Base-by-base conservation (phyloP, 2,113 vertebrate genomes). In the Eulemur macaco region DNA sequence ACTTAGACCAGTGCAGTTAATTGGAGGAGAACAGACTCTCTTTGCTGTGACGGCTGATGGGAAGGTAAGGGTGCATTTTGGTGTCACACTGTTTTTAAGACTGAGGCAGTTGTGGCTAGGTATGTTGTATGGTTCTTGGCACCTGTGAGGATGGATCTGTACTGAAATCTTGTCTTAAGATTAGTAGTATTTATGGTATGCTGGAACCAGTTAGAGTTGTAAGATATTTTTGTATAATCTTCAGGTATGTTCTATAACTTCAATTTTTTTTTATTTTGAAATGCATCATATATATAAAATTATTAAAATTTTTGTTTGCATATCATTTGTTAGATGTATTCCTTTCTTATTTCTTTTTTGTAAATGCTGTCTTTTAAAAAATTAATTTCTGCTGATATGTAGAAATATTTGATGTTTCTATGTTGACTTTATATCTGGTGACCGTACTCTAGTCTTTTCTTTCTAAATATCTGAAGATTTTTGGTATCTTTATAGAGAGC, bases 21-120 rank as follows among this genome's bases (percentile, higher is more conserved):
- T 99, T 17, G 99, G 99, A 71, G 99, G 99, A 52, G 99, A 99
- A 96, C 99, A 99, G 98, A 99, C 99, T 4, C 98, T 99, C 34
- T 99, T 99, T 97, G 99, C 99, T 0, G 99, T 99, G 97, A 99
- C 99, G 8, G 99, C 99, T 45, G 99, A 99, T 97, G 99, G 99
- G 50, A 99, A 99, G 98, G 99, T 99, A 98, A 98, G 95, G 18
- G 10, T 23, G 3, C 56, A 13, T 8, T 95, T 85, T 86, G 29
- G 17, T 66, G 23, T 64, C 23, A 45, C 8, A 5, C 2, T 64
- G 60, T 56, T 8, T 0, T 29, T 11, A 37, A 81, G 63, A 5
- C 60, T 63, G 87, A 73, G 54, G n/a, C 4, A 25, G 1, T 86
- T 76, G 39, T 58, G 50, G 15, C 39, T 86, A 37, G 12, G 15